A percentile compares a stretch with the other conserved stretches of the same genome.
Conservation (phyloP, 2,888 invertebrate species). For the Muschampia plurimacula region DNA sequence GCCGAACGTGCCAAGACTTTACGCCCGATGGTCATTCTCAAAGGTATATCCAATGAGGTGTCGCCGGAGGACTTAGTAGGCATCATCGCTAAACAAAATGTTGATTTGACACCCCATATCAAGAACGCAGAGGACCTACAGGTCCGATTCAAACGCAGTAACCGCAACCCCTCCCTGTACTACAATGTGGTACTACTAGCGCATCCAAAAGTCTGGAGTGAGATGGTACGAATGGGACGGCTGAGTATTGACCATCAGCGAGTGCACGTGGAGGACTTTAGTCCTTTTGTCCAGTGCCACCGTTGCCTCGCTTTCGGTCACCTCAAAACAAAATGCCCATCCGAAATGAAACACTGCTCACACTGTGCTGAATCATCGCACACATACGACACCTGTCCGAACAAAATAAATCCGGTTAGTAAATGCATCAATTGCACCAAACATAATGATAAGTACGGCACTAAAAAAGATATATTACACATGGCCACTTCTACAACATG, state of each 20-base stretch:
- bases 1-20: neutral
- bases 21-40: too few species aligned
- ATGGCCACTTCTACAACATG: neutral
- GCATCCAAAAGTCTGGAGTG: neutral
- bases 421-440: neutral
- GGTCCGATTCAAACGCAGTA: too few species aligned
- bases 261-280: neutral
- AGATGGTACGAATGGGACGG: neutral
- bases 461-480: neutral
- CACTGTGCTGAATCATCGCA: neutral
- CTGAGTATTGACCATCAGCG: neutral
- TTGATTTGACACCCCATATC: too few species aligned
- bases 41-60: too few species aligned
- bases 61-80: too few species aligned
- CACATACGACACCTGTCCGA: neutral
- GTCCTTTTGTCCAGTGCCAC: neutral
- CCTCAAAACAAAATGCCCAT: neutral
- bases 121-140: too few species aligned
- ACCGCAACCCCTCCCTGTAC: too few species aligned
- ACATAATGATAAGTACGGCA: neutral
- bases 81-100: too few species aligned
- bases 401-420: neutral
- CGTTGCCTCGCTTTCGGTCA: neutral
- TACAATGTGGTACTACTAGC: neutral
- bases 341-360: neutral